These are phyloP conservation scores for Cephalotes varians DNA, from an alignment of 2,888 invertebrate genomes.

Conservation along the genomic window DNA sequence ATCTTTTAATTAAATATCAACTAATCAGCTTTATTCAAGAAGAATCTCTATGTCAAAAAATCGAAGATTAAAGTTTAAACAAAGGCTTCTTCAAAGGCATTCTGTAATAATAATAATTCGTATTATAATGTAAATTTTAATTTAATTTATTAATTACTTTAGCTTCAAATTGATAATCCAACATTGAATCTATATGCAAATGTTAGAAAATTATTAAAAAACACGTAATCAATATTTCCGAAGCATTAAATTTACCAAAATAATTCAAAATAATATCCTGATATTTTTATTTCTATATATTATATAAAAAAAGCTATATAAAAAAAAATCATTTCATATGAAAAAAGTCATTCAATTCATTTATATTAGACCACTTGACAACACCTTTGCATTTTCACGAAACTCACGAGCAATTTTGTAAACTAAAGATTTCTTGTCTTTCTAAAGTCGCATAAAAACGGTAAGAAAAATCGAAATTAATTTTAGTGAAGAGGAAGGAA, in stretches of 20 bases:
- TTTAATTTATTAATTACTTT: background rate
- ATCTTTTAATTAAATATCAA: conserved; percentile 45
- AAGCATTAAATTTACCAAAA: background rate
- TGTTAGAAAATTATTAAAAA: background rate
- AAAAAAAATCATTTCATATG: conserved; percentile 14
- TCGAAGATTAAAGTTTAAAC: background rate
- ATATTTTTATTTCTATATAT: background rate
- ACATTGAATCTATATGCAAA: background rate
- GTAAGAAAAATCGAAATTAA: conserved; percentile 66
- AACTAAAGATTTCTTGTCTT: background rate
- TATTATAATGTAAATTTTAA: background rate
- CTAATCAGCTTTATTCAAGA: background rate
- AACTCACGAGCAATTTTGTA: conserved; percentile 15
- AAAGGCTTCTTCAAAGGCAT: background rate
- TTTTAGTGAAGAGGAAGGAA: conserved; percentile 61
- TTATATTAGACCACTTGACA: background rate
- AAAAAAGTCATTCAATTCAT: conserved; percentile 20
- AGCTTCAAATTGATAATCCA: background rate
- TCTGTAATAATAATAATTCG: background rate
- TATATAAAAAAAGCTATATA: background rate
- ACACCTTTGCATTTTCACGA: conserved; percentile 10
- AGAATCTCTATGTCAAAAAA: background rate
- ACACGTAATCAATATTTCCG: conserved; percentile 9
- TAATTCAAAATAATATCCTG: background rate
- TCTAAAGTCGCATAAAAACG: conserved; percentile 12